phyloP scores from a whole-genome alignment of 2,797 vertebrate species.

The Hozukius guyotensis region DNA sequence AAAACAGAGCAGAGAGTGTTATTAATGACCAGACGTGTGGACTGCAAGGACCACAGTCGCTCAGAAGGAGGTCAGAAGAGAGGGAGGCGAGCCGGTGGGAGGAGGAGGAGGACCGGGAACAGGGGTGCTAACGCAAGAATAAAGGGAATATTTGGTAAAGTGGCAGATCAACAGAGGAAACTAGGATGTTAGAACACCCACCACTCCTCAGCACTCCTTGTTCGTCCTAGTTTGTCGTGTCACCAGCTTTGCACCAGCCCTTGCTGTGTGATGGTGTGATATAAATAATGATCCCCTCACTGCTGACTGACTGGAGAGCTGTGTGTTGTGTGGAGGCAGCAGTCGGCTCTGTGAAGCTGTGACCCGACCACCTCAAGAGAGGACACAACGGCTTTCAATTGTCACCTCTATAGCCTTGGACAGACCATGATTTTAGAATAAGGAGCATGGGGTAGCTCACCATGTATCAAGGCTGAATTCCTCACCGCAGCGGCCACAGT shows the following conservation, averaged over 20 bases:
- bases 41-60: conserved; percentile 74
- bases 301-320: conserved; percentile 41
- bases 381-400: background rate
- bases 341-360: conserved; percentile 16
- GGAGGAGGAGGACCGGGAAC: conserved; percentile 15
- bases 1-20: conserved; percentile 75
- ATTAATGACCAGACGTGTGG: conserved; percentile 76
- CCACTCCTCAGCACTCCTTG: background rate
- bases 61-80: conserved; percentile 75
- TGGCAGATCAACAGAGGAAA: conserved; percentile 47
- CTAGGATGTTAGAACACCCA: conserved; percentile 38
- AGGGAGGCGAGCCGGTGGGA: conserved; percentile 38
- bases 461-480: background rate
- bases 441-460: background rate
- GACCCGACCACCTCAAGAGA: conserved; percentile 20
- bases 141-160: conserved; percentile 61
- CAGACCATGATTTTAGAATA: background rate
- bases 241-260: conserved; percentile 18
- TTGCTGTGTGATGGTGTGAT: conserved; percentile 25
- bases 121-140: conserved; percentile 46
- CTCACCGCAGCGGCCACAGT: background rate
- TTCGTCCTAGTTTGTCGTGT: conserved; percentile 48
- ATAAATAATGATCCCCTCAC: conserved; percentile 41
- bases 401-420: background rate
- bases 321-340: conserved; percentile 25